Evolutionary conservation across 2,113 vertebrate genomes (phyloP).

Genomic region (Speoplatyrhinus poulsoni): DNA sequence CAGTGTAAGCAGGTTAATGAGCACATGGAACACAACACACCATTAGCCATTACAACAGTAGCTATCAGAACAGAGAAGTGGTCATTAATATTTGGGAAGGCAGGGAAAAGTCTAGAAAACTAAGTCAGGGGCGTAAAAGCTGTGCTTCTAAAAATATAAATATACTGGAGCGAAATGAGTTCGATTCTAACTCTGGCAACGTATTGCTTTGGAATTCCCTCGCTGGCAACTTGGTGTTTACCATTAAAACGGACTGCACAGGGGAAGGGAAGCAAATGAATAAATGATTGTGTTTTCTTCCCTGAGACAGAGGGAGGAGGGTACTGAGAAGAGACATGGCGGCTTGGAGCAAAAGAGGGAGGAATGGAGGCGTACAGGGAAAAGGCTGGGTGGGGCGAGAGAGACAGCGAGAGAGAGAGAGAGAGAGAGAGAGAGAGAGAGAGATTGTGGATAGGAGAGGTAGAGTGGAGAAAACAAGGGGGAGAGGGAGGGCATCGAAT

Average conservation of each 20-base stretch:
- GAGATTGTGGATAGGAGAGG: conserved; percentile 27
- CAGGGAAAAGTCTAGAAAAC: neutral
- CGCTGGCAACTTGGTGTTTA: conserved; percentile 30
- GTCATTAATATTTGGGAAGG: too few relatives aligned
- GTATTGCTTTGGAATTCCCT: neutral
- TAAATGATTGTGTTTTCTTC: conserved; percentile 57
- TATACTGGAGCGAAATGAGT: conserved; percentile 7
- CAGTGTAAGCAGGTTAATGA: too few relatives aligned
- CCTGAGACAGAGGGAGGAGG: conserved; percentile 12
- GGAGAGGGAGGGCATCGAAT: conserved; percentile 8
- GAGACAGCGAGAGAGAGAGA: conserved; percentile 5
- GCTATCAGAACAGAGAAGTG: neutral
- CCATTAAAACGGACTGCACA: conserved; percentile 41
- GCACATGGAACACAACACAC: neutral
- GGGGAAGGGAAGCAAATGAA: conserved; percentile 50
- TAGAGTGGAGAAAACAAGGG: conserved; percentile 24
- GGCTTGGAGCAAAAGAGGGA: conserved; percentile 8
- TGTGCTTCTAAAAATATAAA: neutral
- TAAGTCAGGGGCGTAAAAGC: too few relatives aligned
- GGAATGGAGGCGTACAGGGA: neutral
- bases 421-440: conserved; percentile 5
- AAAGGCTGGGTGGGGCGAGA: neutral
- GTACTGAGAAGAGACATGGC: neutral
- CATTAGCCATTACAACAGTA: neutral
- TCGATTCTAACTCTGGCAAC: neutral